Conservation (phyloP, 2,797 vertebrate genomes). For the Neopelma chrysocephalum region DNA sequence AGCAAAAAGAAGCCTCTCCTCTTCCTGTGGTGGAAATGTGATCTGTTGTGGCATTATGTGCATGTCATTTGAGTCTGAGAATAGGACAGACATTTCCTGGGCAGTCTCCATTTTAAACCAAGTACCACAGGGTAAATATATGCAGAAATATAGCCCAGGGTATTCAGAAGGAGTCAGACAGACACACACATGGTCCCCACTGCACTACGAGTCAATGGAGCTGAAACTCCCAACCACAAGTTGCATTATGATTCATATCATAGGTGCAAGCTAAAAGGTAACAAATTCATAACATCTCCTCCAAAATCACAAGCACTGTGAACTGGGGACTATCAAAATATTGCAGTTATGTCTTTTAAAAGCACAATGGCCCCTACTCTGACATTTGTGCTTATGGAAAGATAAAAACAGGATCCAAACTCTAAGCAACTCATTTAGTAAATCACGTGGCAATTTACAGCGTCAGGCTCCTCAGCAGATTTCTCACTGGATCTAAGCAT, state of each 20-base stretch:
- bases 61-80: neutral
- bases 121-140: neutral
- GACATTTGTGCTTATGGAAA: neutral
- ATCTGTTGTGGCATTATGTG: neutral
- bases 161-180: neutral
- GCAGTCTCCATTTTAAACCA: neutral
- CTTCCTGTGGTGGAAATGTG: neutral
- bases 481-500: neutral
- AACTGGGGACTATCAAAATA: neutral
- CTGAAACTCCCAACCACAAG: neutral
- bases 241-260: neutral
- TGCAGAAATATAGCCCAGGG: neutral
- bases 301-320: neutral
- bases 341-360: neutral
- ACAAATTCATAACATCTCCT: neutral
- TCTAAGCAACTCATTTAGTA: neutral
- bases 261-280: neutral
- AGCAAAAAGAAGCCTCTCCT: neutral
- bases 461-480: neutral
- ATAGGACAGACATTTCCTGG: neutral
- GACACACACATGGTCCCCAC: neutral
- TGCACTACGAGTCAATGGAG: neutral
- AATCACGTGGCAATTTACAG: neutral
- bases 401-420: neutral
- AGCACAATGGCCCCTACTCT: neutral